Evolutionary conservation across 2,797 vertebrate genomes (phyloP), one percentile per base, ranked within the genome.

Genomic region (Oreochromis grahami): DNA sequence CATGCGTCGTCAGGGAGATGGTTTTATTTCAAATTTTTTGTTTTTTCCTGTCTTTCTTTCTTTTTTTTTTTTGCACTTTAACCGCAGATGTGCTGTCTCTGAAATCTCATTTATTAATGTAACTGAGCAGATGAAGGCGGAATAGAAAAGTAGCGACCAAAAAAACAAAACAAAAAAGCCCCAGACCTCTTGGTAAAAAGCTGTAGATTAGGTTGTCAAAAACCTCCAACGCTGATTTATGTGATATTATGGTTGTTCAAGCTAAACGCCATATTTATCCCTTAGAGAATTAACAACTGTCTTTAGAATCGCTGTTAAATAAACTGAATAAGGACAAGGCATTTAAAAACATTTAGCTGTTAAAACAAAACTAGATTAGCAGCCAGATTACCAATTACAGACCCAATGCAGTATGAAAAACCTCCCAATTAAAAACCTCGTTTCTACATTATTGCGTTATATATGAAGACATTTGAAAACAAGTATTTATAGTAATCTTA

Each of bases 31-130:
- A 5, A 14, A 5, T n/a, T 32, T 79, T 79, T 77, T 29, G 4
- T 60, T 78, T 53, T 83, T 56, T 29, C 7, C 24, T 15, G 2
- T 29, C 4, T 50, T 50, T 74, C 82, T 19, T 5, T 9, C 6
- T 26, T 70, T 81, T 21, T 2, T 1, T 3, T 21, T 1, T 70
- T 83, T 24, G 34, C 77, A 83, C 79, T 91, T 91, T 80, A 81
- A 84, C 88, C 60, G 53, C 81, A 82, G 84, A 90, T 85, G 83
- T 84, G 78, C 86, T 86, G 82, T 90, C 52, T 82, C 80, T 87
- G 77, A 92, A 94, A 95, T 92, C 89, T 92, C 81, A 95, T 95
- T 94, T 93, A 94, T 93, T 92, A 91, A 94, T 88, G 63, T 89
- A 92, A 93, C 60, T 41, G 60, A 86, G 76, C 79, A 91, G 89